Evolutionary conservation across 2,113 vertebrate genomes (phyloP).

Genomic region (Pachypanchax playfairii): DNA sequence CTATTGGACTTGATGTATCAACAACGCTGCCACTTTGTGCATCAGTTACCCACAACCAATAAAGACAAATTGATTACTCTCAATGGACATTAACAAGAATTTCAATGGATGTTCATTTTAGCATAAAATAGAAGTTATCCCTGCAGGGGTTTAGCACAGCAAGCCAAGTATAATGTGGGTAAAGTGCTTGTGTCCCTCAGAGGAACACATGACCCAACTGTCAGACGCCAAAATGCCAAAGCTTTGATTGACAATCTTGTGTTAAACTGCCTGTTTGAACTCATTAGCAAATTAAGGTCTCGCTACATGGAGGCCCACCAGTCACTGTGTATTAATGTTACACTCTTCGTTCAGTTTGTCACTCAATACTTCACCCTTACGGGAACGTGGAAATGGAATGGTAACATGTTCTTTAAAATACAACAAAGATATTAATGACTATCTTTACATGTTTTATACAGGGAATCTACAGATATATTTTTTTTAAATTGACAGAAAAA

Average conservation of each 20-base stretch:
- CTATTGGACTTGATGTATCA: conserved; percentile 25
- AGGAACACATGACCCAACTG: conserved; percentile 69
- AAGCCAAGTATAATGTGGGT: conserved; percentile 54
- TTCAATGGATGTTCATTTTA: conserved; percentile 25
- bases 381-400: conserved; percentile 8
- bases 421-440: background rate
- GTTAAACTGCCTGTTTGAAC: conserved; percentile 78
- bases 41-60: conserved; percentile 28
- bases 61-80: conserved; percentile 33
- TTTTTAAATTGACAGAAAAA: background rate
- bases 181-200: conserved; percentile 68
- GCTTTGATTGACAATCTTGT: conserved; percentile 77
- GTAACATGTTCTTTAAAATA: conserved; percentile 1
- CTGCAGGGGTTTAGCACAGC: conserved; percentile 24
- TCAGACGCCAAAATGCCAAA: conserved; percentile 76
- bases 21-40: conserved; percentile 17
- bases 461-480: background rate
- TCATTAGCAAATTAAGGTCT: conserved; percentile 75
- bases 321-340: conserved; percentile 60
- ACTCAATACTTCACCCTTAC: conserved; percentile 28
- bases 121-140: conserved; percentile 13
- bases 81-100: conserved; percentile 7
- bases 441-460: background rate
- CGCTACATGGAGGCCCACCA: conserved; percentile 39
- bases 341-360: conserved; percentile 40